Base-by-base conservation (phyloP, 1,140 invertebrate species). In the Zaprionus lachaisei region DNA sequence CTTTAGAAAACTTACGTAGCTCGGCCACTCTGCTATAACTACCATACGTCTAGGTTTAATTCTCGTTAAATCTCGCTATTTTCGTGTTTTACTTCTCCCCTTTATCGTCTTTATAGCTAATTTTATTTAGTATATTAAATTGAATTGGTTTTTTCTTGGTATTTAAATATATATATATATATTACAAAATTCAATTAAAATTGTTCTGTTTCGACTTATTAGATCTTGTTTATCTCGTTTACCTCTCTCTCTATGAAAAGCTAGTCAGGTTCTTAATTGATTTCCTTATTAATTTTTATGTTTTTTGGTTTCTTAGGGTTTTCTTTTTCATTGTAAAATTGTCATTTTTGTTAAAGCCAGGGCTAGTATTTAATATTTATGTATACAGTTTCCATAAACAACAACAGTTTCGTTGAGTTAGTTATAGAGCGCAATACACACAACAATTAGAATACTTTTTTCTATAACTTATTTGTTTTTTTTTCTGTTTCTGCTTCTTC, bases 181-280 rank as follows among this genome's bases (percentile, higher is more conserved):
- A 31, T 31, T 86, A 86, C 80, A 86, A 86, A 86, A 86, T 80
- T 80, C 77, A 87, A 80, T 87, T 87, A 87, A 87, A 87, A 80
- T 87, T 83, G 77, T 87, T 87, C 71, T n/a, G 37, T 44, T 54
- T 70, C 17, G 47, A 22, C n/a, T 47, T 47, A n/a, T 51, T 51
- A 22, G 41, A 17, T 47, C 74, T 37, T 57, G 58, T 31, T 41
- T 44, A 71, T 67, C 65, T 76, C 72, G 63, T 73, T 47, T 47
- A 83, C 61, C 78, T 72, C 72, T 74, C 54, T 81, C 81, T 47
- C 41, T 17, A n/a, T 44, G 41, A 71, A 86, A 86, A 86, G 83
- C 83, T 87, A 87, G 72, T 87, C 83, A 87, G 84, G 84, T 87
- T 87, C 77, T 78, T 87, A 87, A 87, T 89, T 87, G 83, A 86